phyloP scores from a whole-genome alignment of 2,888 invertebrate species.

The Hedya salicella region DNA sequence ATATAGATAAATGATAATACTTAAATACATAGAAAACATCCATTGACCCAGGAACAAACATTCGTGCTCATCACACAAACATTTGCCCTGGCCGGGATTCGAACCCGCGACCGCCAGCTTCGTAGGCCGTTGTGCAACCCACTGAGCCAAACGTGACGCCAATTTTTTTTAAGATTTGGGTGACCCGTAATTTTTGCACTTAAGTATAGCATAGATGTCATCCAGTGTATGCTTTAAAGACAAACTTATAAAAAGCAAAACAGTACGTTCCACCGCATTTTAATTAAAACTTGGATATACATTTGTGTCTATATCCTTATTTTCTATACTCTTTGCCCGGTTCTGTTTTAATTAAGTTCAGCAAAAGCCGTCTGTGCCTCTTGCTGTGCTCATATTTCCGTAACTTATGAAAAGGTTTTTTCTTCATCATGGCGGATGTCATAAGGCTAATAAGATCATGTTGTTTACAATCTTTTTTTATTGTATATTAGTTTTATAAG shows the following conservation, averaged over 20 bases:
- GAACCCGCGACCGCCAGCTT: no score
- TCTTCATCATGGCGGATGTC: slow-evolving; percentile 44
- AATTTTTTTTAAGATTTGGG: no score
- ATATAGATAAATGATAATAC: no score
- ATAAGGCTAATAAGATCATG: slow-evolving; percentile 10
- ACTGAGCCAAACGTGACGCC: no score
- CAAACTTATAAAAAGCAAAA: not conserved
- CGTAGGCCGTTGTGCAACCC: no score
- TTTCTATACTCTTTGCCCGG: slow-evolving; percentile 53
- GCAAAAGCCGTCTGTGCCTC: slow-evolving; percentile 55
- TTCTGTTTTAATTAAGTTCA: slow-evolving; percentile 72
- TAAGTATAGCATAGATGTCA: not conserved
- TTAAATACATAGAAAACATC: no score
- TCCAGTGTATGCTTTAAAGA: not conserved
- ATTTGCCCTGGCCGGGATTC: no score
- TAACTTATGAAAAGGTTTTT: slow-evolving; percentile 48
- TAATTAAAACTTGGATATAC: slow-evolving; percentile 32
- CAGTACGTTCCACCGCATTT: slow-evolving; percentile 13
- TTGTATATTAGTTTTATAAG: no score
- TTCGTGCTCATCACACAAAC: no score
- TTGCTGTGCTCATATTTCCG: slow-evolving; percentile 56
- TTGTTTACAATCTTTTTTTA: not conserved
- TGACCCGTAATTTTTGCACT: no score
- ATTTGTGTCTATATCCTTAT: slow-evolving; percentile 25
- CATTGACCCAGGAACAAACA: no score